Evolutionary conservation across 1,140 invertebrate species (phyloP).

Genomic region (Adelges cooleyi): DNA sequence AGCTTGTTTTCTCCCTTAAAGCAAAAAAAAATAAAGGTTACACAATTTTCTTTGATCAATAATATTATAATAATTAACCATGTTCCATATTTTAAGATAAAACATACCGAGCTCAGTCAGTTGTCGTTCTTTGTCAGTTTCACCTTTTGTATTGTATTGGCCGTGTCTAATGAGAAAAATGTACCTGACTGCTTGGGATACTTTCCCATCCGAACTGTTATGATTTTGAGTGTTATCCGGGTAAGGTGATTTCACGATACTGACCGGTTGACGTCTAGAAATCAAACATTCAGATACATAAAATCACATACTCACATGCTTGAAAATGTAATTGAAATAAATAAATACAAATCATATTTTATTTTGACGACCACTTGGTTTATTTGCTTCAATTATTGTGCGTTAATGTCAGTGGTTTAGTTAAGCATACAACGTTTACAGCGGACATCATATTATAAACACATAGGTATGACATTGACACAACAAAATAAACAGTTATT

Average conservation of each 20-base stretch:
- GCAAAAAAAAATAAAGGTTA: background rate
- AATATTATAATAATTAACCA: no score
- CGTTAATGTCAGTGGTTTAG: background rate
- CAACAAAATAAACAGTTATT: background rate
- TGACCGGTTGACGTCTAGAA: conserved; percentile 52
- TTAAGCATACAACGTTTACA: no score
- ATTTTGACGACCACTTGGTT: conserved; percentile 26
- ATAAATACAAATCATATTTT: conserved; percentile 10
- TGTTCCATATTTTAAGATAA: background rate
- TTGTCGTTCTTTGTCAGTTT: conserved; percentile 57
- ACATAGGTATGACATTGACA: conserved; percentile 4
- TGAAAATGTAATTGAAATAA: background rate
- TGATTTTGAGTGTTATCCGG: conserved; percentile 47
- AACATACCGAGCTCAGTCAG: conserved; percentile 64
- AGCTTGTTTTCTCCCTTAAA: conserved; percentile 66
- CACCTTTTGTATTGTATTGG: conserved; percentile 70
- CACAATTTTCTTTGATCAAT: background rate
- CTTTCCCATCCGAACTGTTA: conserved; percentile 34
- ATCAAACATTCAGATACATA: conserved; percentile 54
- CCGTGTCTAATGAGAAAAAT: conserved; percentile 89
- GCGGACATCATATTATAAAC: no score
- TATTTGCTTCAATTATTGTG: background rate
- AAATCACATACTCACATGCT: conserved; percentile 18
- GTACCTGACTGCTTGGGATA: conserved; percentile 64
- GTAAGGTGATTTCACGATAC: conserved; percentile 42